Percentiles rank a stretch among this genome's conserved stretches.
Conservation (phyloP, 2,888 invertebrate genomes). For the Panzeria rudis region DNA sequence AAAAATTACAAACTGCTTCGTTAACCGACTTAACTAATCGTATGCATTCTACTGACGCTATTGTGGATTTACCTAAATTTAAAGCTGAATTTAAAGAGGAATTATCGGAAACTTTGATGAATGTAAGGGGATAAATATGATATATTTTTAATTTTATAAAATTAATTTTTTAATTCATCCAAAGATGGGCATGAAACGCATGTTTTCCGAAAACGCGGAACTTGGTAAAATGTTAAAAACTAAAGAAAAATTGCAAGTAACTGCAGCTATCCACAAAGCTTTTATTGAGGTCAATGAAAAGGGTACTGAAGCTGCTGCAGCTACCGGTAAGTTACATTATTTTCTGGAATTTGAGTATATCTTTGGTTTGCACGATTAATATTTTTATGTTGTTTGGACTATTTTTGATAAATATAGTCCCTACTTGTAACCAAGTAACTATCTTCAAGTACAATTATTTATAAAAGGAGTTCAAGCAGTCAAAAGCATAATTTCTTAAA, state of each 20-base stretch:
- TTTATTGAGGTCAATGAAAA: conserved; percentile 95
- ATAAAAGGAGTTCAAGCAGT: too few relatives aligned
- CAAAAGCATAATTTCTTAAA: too few relatives aligned
- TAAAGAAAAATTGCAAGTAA: conserved; percentile 85
- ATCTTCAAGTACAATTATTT: too few relatives aligned
- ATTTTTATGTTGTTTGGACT: too few relatives aligned
- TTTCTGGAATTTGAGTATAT: not conserved
- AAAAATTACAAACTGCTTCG: not conserved
- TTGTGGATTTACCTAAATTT: not conserved
- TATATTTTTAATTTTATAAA: not conserved
- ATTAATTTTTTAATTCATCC: not conserved
- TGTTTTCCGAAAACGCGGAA: conserved; percentile 86
- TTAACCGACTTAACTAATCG: not conserved
- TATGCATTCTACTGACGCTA: not conserved
- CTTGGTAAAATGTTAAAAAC: conserved; percentile 86
- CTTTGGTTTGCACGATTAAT: too few relatives aligned
- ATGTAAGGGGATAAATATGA: not conserved
- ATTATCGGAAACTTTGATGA: not conserved
- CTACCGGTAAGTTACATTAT: conserved; percentile 47
- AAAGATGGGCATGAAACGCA: conserved; percentile 76
- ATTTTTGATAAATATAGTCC: too few relatives aligned
- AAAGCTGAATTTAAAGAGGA: not conserved
- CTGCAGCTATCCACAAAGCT: conserved; percentile 92
- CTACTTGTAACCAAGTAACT: too few relatives aligned
- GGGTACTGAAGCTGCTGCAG: conserved; percentile 94